A percentile compares a stretch with the other conserved stretches of the same genome.
Conservation (phyloP, 2,888 invertebrate genomes). For the Eulithis prunata region DNA sequence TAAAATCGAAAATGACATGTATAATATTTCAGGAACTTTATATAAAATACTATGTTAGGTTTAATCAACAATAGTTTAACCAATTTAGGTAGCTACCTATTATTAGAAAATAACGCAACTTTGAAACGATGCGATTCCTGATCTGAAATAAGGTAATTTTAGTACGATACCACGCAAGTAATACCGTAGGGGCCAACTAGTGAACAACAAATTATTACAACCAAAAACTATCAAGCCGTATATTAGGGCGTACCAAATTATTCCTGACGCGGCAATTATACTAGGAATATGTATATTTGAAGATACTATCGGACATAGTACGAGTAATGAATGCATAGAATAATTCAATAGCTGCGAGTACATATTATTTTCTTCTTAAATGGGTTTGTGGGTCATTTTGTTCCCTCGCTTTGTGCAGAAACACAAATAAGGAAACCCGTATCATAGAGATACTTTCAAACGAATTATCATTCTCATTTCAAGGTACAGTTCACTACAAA, state of each 20-base stretch:
- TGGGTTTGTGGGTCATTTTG: conserved; percentile 46
- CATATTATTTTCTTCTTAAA: conserved; percentile 40
- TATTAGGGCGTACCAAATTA: conserved; percentile 25
- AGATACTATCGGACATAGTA: conserved; percentile 29
- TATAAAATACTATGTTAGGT: too few species aligned
- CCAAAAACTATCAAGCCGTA: conserved; percentile 24
- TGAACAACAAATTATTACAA: conserved; percentile 16
- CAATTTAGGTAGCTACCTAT: too few species aligned
- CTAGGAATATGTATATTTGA: conserved; percentile 27
- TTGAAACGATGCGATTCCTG: too few species aligned
- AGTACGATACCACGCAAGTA: too few species aligned
- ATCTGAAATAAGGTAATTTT: too few species aligned
- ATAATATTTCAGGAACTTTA: too few species aligned
- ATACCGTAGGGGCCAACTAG: too few species aligned
- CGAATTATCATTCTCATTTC: conserved; percentile 51
- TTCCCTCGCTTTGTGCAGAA: conserved; percentile 48
- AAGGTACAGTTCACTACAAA: neutral
- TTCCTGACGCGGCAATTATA: conserved; percentile 22
- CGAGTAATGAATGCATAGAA: conserved; percentile 31
- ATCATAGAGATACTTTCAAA: conserved; percentile 58
- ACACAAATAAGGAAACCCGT: conserved; percentile 58
- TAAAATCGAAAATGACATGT: too few species aligned
- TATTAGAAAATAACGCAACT: too few species aligned
- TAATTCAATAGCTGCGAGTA: conserved; percentile 36
- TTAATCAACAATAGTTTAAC: too few species aligned